phyloP scores from a whole-genome alignment of 2,113 vertebrate genomes.

The Gila orcuttii region DNA sequence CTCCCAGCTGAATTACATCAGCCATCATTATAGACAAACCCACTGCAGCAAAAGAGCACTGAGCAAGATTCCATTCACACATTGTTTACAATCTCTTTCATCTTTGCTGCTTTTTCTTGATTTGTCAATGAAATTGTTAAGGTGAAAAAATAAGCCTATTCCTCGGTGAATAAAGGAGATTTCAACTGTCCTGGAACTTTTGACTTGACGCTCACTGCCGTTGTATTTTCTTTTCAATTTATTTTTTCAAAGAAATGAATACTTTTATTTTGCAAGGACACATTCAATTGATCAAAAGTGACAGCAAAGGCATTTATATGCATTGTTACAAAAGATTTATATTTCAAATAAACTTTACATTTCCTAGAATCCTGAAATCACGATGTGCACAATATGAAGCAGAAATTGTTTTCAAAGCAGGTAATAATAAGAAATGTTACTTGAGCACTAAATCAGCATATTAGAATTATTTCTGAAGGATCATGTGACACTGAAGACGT shows the following conservation, averaged over 20 bases:
- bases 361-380: not conserved
- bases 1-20: constrained; percentile 53
- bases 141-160: not conserved
- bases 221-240: not conserved
- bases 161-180: not conserved
- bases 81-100: constrained; percentile 35
- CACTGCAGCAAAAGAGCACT: constrained; percentile 13
- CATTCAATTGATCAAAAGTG: not conserved
- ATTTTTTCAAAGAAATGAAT: no score
- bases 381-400: not conserved
- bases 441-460: not conserved
- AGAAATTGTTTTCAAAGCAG: not conserved
- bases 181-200: not conserved
- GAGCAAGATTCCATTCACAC: constrained; percentile 19
- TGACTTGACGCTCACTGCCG: not conserved
- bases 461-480: no score
- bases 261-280: no score
- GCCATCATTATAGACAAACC: constrained; percentile 45
- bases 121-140: constrained; percentile 30
- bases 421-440: not conserved
- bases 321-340: no score
- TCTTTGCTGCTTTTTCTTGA: constrained; percentile 22
- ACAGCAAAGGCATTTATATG: not conserved
- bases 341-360: not conserved
- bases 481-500: no score